Percentiles rank a stretch among this genome's conserved stretches.
phyloP scores from a whole-genome alignment of 2,113 vertebrate genomes.

The Aspiorhynchus laticeps region DNA sequence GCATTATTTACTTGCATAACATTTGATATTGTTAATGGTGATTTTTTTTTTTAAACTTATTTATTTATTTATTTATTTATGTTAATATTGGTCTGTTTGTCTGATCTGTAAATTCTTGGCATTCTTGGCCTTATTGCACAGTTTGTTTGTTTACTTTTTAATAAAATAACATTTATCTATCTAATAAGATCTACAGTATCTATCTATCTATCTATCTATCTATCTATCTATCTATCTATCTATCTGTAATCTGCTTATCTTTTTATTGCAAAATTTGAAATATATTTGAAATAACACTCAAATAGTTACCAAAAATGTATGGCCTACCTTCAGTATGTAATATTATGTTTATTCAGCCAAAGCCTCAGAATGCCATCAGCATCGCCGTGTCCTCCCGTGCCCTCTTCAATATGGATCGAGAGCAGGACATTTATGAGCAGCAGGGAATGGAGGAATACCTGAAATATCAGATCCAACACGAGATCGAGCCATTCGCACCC shows the following conservation, averaged over 20 bases:
- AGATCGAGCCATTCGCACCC: constrained; percentile 85
- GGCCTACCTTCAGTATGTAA: neutral
- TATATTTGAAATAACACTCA: neutral
- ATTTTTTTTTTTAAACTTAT: neutral
- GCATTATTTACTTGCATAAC: neutral
- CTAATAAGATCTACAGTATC: too few species aligned
- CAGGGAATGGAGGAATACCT: constrained; percentile 92
- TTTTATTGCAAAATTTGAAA: too few species aligned
- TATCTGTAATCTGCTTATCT: neutral
- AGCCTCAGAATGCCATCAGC: constrained; percentile 90
- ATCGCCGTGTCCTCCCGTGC: constrained; percentile 91
- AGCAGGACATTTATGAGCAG: constrained; percentile 86
- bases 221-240: too few species aligned
- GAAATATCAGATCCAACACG: constrained; percentile 89
- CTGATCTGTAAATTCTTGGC: neutral
- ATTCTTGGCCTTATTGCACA: neutral
- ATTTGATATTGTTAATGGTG: neutral
- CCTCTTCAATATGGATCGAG: constrained; percentile 93
- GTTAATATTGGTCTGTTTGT: neutral
- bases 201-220: too few species aligned
- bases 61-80: neutral
- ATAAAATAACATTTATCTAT: neutral
- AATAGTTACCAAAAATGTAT: neutral
- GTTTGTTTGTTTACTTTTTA: neutral
- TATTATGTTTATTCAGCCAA: constrained; percentile 76